Base-by-base conservation (phyloP, 2,888 invertebrate genomes). In the Microctonus brassicae region DNA sequence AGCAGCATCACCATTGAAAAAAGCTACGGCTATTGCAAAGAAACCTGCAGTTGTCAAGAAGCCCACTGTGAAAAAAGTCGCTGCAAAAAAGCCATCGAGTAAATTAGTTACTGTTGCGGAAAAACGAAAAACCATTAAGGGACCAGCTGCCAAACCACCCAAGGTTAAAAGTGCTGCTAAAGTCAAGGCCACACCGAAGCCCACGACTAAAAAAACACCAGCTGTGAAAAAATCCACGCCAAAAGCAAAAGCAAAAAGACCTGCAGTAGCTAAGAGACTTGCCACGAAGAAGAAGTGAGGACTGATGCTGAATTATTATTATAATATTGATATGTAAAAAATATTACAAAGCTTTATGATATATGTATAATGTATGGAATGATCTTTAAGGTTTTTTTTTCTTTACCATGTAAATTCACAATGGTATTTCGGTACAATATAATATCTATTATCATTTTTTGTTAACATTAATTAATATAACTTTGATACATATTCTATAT, bases 101-200 rank as follows among this genome's bases (percentile, higher is more conserved):
- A 75, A 73, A n/a, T n/a, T n/a, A n/a, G 33, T 47, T 29, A 55
- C 74, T 24, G 34, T 42, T 3, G 26, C 39, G 10, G 60, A 67
- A 57, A 72, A 73, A 10, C 39, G 57, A n/a, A 70, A 70, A 52
- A 11, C 47, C 11, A 57, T 42, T 9, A 76, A 76, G 61, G 68
- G 67, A 34, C 73, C 75, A 1, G 76, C 73, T 33, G 73, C 73
- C 1, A 77, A 77, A 68, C 70, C 75, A 17, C 69, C 77, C 9
- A 77, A 77, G 47, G 76, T 58, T 34, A 77, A 76, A 26, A 53
- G 60, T 10, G 60, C 69, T 6, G 64, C 55, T 57, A 70, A 70
- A 20, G 76, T 70, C 34, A 77, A 77, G 53, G 24, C 52, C 33
- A 70, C 61, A 1, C 55, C 63, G n/a, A 75, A 76, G 42, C 26